Evolutionary conservation across 92 coral and sea anemone genomes (phyloP).

Genomic region (Epizoanthus stellaris): DNA sequence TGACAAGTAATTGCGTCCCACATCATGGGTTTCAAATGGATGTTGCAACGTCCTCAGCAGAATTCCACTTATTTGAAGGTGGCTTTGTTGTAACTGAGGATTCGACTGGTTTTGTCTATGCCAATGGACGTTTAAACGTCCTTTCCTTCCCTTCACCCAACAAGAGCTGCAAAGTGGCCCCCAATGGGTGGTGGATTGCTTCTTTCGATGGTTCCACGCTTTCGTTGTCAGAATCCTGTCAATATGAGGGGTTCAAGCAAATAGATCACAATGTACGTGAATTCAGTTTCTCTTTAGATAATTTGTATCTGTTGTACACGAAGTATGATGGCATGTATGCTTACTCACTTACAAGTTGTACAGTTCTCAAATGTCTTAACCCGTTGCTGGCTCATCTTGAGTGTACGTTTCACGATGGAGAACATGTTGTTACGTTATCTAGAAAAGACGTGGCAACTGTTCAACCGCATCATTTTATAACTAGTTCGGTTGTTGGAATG

Average conservation of each 20-base stretch:
- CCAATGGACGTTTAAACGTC: neutral
- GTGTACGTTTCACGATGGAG: neutral
- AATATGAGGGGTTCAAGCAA: neutral
- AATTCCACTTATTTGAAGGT: neutral
- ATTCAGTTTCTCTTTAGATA: neutral
- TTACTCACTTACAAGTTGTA: neutral
- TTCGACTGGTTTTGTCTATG: neutral
- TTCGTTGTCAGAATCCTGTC: neutral
- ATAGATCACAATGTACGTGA: neutral
- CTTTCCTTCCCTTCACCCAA: neutral
- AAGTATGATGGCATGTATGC: neutral
- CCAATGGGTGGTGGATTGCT: conserved; percentile 10
- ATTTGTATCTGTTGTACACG: neutral
- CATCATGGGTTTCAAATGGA: no score
- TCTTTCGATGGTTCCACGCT: neutral
- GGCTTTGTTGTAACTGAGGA: neutral
- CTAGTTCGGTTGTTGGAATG: no score
- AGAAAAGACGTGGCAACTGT: neutral
- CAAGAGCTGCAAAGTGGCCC: neutral
- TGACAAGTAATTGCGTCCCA: no score
- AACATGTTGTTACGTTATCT: neutral
- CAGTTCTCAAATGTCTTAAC: neutral
- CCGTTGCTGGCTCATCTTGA: neutral
- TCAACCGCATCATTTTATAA: neutral
- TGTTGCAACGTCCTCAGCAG: no score